Base-by-base conservation (phyloP, 2,888 invertebrate species). In the Conus canariensis region DNA sequence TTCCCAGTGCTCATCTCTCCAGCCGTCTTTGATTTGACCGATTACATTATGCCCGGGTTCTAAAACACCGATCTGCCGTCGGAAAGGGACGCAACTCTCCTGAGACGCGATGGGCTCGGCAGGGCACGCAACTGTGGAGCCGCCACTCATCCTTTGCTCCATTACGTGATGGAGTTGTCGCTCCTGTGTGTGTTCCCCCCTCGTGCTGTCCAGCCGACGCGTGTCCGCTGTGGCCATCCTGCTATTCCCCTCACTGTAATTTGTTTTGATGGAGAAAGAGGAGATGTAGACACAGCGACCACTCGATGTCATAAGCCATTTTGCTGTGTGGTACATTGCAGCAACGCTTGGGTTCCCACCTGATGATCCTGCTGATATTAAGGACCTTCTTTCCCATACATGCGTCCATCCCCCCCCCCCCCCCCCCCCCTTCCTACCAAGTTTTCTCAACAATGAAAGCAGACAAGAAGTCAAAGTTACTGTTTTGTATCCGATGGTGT, bases 11-110 rank as follows among this genome's bases (percentile, higher is more conserved):
- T 56, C 56, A 74, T 70, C 74, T 77, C 74, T 56, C 87, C 87
- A 87, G 56, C 87, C 70, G 74, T 87, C 87, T 87, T 87, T 87
- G 87, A 87, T 87, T 87, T 87, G 56, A 77, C 87, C 87, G 87
- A 87, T 87, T 87, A 56, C 87, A 87, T 87, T 77, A 77, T 58
- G 74, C 74, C 87, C 16, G 77, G 4, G 87, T 14, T 74, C 70
- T 87, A 87, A 87, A 87, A 77, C 87, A 87, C 74, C 22, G 64
- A 56, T n/a, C 56, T 16, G 56, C 19, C 16, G 7, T 74, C 58
- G 70, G 56, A 80, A 80, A 87, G 70, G 74, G 56, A 58, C 4
- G 1, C 87, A 45, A 22, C 25, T 87, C 74, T 70, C 87, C 19
- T 6, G 87, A 87, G 87, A 74, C 9, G 6, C n/a, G 56, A 16